These are phyloP conservation scores for Xiphophorus couchianus DNA, from an alignment of 2,113 vertebrate genomes.

Conservation along the genomic window DNA sequence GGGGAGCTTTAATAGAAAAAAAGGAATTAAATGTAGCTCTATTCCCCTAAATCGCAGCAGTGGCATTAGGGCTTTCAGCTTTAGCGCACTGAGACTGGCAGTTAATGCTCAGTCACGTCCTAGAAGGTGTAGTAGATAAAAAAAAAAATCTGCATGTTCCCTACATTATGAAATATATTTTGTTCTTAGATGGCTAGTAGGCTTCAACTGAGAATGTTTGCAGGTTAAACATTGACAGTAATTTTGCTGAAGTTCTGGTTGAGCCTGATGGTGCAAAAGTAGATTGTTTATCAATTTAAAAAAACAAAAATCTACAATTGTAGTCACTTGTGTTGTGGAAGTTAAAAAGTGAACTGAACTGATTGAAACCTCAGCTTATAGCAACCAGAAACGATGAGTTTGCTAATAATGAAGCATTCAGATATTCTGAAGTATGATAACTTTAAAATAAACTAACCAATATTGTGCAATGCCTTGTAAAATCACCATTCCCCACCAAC, in stretches of 20 bases:
- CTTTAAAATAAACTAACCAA: too few species aligned
- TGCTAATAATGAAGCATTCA: background rate
- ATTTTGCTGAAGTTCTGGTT: background rate
- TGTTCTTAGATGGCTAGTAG: conserved; percentile 3
- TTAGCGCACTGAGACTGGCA: conserved; percentile 34
- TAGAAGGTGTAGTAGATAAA: conserved; percentile 34
- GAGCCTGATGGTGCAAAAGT: too few species aligned
- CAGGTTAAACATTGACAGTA: conserved; percentile 3
- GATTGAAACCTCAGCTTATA: background rate
- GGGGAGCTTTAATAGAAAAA: conserved; percentile 42
- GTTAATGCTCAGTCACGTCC: conserved; percentile 65
- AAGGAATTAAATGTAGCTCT: conserved; percentile 53
- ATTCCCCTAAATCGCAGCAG: conserved; percentile 42
- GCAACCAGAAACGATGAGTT: background rate
- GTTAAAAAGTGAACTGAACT: background rate
- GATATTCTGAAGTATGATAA: background rate
- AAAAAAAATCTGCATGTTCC: conserved; percentile 44
- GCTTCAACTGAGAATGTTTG: conserved; percentile 17
- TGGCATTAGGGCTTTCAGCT: conserved; percentile 51
- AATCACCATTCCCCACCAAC: too few species aligned
- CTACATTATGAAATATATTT: conserved; percentile 22
- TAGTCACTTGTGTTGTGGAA: too few species aligned
- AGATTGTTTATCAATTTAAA: too few species aligned
- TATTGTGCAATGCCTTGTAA: too few species aligned
- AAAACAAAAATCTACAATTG: too few species aligned